Evolutionary conservation across 2,797 vertebrate species (phyloP), one percentile per base, ranked within the genome.

Genomic region (Trachurus trachurus): DNA sequence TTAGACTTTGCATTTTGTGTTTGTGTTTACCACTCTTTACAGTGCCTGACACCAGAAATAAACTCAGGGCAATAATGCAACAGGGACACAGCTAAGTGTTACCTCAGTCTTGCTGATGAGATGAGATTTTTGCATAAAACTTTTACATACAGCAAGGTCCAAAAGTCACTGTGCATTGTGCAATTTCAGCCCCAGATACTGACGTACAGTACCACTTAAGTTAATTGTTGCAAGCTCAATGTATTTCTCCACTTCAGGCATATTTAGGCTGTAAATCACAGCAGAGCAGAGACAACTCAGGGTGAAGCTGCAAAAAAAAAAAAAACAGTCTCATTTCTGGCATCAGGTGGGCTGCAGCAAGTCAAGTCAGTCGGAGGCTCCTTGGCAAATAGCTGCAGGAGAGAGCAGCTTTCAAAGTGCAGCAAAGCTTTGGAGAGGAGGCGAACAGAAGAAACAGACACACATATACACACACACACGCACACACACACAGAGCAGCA

Each of bases 361-460:
- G 76, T 72, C 63, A 82, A 89, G 88, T 85, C 88, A 92, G 91
- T 82, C 78, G 84, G 83, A 84, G 88, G 78, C 85, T 92, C 75
- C 63, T 91, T 72, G 76, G 86, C 85, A 89, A 89, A 91, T 71
- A 87, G 77, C 89, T 88, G 90, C 86, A 86, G 87, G 86, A 87
- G 81, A 81, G 85, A 83, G 70, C 78, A 71, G 81, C 59, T 72
- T 87, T 90, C 89, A 93, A 89, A 92, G 92, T 71, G 80, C 81
- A 80, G 78, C 71, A 73, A 70, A 76, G 84, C 90, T 90, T 87
- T 81, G 60, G 81, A 87, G 82, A 82, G 63, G 70, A 85, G 81
- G 69, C 31, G 61, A 81, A 66, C 69, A 45, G 59, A 67, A 84
- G 49, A 70, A 57, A 71, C 58, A 80, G 47, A 69, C 56, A 64